phyloP scores from a whole-genome alignment of 2,113 vertebrate species.

The Psittacula cyanocephala region DNA sequence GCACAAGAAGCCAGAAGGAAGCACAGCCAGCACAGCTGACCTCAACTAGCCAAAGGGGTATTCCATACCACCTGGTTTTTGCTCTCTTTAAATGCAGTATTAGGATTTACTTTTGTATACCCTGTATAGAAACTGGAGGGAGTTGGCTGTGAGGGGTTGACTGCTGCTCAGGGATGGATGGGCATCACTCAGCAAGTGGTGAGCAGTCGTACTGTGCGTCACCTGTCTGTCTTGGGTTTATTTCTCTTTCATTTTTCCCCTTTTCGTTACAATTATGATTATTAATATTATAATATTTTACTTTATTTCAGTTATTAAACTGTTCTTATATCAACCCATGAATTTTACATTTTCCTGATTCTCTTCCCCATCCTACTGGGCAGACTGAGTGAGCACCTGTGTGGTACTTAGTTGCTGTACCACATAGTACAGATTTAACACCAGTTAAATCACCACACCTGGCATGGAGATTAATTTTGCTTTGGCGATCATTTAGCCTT shows the following conservation, averaged over 20 bases:
- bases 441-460: neutral
- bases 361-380: neutral
- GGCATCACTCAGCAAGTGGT: neutral
- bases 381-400: neutral
- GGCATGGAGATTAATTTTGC: slow-evolving; percentile 30
- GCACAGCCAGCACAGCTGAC: neutral
- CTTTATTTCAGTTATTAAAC: neutral
- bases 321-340: neutral
- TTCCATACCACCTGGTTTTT: slow-evolving; percentile 21
- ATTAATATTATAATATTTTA: neutral
- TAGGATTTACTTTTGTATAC: neutral
- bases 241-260: neutral
- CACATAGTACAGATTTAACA: neutral
- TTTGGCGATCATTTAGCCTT: slow-evolving; percentile 43
- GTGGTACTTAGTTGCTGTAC: neutral
- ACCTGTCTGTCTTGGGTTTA: neutral
- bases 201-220: neutral
- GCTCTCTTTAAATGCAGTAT: neutral
- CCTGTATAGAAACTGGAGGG: neutral
- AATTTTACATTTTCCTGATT: neutral
- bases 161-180: neutral
- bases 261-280: neutral
- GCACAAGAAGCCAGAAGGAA: neutral
- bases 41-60: neutral
- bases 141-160: neutral